Evolutionary conservation across 2,888 invertebrate genomes (phyloP).

Genomic region (Drepana falcataria): DNA sequence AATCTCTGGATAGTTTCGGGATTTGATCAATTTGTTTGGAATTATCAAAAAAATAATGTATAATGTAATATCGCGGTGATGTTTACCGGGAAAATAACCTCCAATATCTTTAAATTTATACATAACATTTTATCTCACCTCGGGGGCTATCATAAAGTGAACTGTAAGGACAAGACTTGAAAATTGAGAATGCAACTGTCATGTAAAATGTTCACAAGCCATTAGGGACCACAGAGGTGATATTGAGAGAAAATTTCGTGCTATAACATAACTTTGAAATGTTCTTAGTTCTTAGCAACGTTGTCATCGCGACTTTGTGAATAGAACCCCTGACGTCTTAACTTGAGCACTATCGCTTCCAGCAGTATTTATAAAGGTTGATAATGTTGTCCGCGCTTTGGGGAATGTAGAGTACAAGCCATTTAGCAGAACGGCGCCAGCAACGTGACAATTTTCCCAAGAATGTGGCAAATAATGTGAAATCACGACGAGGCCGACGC

Average conservation of each 20-base stretch:
- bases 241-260: background rate
- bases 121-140: too few relatives aligned
- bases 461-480: conserved; percentile 35
- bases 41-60: too few relatives aligned
- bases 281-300: background rate
- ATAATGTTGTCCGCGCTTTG: conserved; percentile 37
- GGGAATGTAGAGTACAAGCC: conserved; percentile 35
- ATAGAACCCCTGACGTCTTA: conserved; percentile 24
- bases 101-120: too few relatives aligned
- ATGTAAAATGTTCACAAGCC: background rate
- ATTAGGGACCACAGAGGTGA: background rate
- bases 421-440: conserved; percentile 28
- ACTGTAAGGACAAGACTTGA: background rate
- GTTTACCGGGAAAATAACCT: too few relatives aligned
- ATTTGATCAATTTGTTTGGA: too few relatives aligned
- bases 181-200: background rate
- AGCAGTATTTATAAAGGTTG: conserved; percentile 35
- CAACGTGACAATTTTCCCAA: conserved; percentile 42
- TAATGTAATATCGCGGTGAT: too few relatives aligned
- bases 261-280: background rate
- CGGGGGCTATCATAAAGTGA: too few relatives aligned
- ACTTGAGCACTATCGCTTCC: conserved; percentile 24
- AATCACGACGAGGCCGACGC: conserved; percentile 19
- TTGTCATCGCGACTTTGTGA: conserved; percentile 18
- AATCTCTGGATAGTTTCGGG: too few relatives aligned